Base-by-base conservation (phyloP, 1,140 invertebrate genomes). In the Diabrotica virgifera region DNA sequence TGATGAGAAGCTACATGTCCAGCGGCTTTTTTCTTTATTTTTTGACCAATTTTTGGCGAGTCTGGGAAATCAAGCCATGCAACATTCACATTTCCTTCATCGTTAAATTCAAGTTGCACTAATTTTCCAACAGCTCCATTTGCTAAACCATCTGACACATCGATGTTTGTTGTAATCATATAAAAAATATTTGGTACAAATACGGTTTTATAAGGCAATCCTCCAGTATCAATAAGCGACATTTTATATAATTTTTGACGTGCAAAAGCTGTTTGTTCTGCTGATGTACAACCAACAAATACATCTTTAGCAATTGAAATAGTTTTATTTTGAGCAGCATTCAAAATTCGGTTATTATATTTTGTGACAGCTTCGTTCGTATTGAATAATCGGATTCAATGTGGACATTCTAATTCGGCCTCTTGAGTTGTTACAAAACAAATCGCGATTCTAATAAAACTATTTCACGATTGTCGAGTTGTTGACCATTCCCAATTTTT, bases 111-210 rank as follows among this genome's bases (percentile, higher is more conserved):
- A 36, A 78, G 61, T 65, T 75, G 66, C 51, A 69, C 36, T 58
- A 79, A 64, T 64, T 71, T 73, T 9, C 74, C 79, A 58, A 77
- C 69, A 6, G 77, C 68, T 36, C 77, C 77, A 69, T 80, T 79
- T 0, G 65, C 72, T 62, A 80, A 68, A 5, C 78, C 77, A 68
- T 79, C 76, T 13, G 64, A 35, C 0, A 77, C 74, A 62, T 77
- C 72, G 9, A 80, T 78, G 64, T 80, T 79, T 5, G 70, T 73
- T n/a, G 74, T 75, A 13, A 80, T 73, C 60, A 79, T 75, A 58
- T 81, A 80, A 54, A 11, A 57, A 46, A 70, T 71, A 51, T 65
- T 59, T 35, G 70, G 63, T 5, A 76, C 73, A 38, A 80, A 72
- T 24, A 61, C 62, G n/a, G 72, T 70, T 70, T 77, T 36, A 55